Evolutionary conservation across 35 echinoderm and acorn worm species (phyloP).

Genomic region (Strongylocentrotus purpuratus): DNA sequence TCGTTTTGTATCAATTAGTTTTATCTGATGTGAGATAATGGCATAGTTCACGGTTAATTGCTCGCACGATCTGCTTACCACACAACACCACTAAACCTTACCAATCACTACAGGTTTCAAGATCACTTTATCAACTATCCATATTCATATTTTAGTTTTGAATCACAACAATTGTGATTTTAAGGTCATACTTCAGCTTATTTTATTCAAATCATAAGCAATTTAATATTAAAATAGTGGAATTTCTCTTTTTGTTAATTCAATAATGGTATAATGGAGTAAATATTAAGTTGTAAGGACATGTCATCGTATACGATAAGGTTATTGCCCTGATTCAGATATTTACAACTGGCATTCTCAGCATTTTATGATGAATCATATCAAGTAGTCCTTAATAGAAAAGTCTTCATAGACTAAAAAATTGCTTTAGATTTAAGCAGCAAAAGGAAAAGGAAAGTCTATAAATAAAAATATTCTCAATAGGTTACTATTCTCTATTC

Average conservation of each 20-base stretch:
- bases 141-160: conserved; percentile 5
- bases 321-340: not conserved
- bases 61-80: not conserved
- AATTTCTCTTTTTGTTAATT: not conserved
- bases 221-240: not conserved
- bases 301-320: not conserved
- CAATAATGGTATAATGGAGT: not conserved
- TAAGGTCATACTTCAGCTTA: not conserved
- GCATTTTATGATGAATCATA: not conserved
- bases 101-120: not conserved
- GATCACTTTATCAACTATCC: not conserved
- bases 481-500: not conserved
- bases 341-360: not conserved
- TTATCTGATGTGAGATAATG: conserved; percentile 6
- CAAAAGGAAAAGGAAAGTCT: too few relatives aligned
- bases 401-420: too few relatives aligned
- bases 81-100: not conserved
- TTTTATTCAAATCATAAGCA: not conserved
- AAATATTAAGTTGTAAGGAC: not conserved
- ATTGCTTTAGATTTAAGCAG: too few relatives aligned
- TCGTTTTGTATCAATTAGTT: conserved; percentile 19
- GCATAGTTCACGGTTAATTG: not conserved
- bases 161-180: not conserved
- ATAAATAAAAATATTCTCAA: not conserved
- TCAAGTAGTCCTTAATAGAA: not conserved